These are phyloP conservation scores for Trissoscelio sp. DNA, from an alignment of 2,888 invertebrate species.

Conservation along the genomic window DNA sequence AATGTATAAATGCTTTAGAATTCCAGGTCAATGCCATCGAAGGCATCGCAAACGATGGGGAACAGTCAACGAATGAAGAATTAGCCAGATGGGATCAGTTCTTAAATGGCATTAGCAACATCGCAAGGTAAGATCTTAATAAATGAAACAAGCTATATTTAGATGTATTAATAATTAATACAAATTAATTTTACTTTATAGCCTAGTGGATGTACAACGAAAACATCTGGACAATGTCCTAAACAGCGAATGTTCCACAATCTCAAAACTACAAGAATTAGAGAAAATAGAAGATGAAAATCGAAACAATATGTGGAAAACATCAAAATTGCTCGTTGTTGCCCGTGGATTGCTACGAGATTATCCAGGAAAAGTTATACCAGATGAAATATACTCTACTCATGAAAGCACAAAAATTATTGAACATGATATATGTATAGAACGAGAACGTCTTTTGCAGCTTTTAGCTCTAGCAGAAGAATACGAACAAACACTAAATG, in stretches of 20 bases:
- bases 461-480: constrained; percentile 91
- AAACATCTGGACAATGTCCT: constrained; percentile 85
- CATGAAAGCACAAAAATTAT: constrained; percentile 89
- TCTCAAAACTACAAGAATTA: constrained; percentile 87
- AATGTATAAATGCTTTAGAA: constrained; percentile 86
- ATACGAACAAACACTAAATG: constrained; percentile 94
- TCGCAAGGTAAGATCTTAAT: constrained; percentile 84
- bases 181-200: constrained; percentile 46
- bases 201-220: constrained; percentile 78
- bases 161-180: constrained; percentile 73
- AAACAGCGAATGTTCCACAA: constrained; percentile 87
- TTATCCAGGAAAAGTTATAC: constrained; percentile 89
- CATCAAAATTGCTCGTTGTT: constrained; percentile 86
- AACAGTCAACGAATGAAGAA: constrained; percentile 85
- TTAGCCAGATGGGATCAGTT: constrained; percentile 90
- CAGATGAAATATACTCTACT: constrained; percentile 87
- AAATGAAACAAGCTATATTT: constrained; percentile 72
- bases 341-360: constrained; percentile 87
- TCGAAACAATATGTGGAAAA: constrained; percentile 86
- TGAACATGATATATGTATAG: constrained; percentile 88
- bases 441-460: constrained; percentile 91
- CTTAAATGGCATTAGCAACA: constrained; percentile 86
- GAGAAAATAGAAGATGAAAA: constrained; percentile 89
- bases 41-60: constrained; percentile 87
- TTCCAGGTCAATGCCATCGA: constrained; percentile 89